Percentiles rank a stretch among this genome's conserved stretches.
Conservation (phyloP, 1,140 invertebrate genomes). For the Drosophila parabipectinata region DNA sequence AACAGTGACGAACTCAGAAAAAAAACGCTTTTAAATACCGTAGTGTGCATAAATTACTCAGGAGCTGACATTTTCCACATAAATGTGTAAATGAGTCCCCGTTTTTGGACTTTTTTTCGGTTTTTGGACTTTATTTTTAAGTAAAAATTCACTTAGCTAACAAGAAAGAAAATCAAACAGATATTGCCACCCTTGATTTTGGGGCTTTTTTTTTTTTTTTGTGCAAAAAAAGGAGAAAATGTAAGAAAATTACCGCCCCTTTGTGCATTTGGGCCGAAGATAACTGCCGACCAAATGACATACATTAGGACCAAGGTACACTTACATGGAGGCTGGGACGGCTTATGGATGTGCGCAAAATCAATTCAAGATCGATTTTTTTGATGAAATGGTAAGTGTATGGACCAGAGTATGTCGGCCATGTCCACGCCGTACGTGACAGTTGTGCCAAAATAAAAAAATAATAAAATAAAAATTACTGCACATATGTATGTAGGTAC, state of each 20-base stretch:
- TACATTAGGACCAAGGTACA: conserved; percentile 64
- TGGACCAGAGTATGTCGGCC: conserved; percentile 17
- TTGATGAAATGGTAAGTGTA: conserved; percentile 64
- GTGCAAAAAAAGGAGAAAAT: conserved; percentile 13
- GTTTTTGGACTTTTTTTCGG: conserved; percentile 26
- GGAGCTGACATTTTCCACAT: conserved; percentile 54
- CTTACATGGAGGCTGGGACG: conserved; percentile 1
- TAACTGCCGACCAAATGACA: conserved; percentile 73
- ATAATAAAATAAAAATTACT: conserved; percentile 21
- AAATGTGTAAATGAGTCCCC: conserved; percentile 66
- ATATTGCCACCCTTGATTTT: conserved; percentile 3
- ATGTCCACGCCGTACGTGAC: conserved; percentile 55
- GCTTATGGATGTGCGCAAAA: conserved; percentile 49
- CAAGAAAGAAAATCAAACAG: conserved; percentile 27
- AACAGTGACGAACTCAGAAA: conserved; percentile 21
- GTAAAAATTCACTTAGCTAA: conserved; percentile 66
- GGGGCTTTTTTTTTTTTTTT: conserved; percentile 9
- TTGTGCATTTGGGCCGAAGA: conserved; percentile 58
- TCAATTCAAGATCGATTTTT: conserved; percentile 76
- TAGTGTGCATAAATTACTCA: conserved; percentile 73
- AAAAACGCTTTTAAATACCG: conserved; percentile 67
- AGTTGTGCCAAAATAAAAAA: conserved; percentile 49
- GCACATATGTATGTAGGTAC: conserved; percentile 19
- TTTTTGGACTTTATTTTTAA: conserved; percentile 39
- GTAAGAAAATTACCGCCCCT: conserved; percentile 59